A percentile compares a stretch with the other conserved stretches of the same genome.
Evolutionary conservation across 2,888 invertebrate genomes (phyloP).

Genomic region (Hypsopygia costalis): DNA sequence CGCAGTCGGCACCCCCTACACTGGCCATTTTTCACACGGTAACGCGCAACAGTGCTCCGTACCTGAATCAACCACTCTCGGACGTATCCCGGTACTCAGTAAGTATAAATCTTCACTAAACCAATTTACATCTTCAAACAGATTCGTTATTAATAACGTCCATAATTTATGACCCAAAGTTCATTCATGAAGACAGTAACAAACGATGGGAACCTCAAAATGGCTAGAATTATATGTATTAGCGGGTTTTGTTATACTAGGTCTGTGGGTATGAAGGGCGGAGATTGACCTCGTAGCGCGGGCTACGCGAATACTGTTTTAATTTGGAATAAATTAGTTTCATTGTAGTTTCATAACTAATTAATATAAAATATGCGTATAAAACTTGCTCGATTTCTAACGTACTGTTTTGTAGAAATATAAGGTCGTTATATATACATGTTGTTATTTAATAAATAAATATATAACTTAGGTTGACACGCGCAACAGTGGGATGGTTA

Average conservation of each 20-base stretch:
- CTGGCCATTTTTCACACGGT: conserved; percentile 53
- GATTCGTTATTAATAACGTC: conserved; percentile 10
- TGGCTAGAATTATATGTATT: conserved; percentile 35
- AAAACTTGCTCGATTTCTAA: too few relatives aligned
- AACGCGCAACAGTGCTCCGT: conserved; percentile 55
- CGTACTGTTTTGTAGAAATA: too few relatives aligned
- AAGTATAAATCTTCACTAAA: conserved; percentile 35
- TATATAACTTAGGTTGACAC: too few relatives aligned
- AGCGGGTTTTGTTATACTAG: conserved; percentile 33
- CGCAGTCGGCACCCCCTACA: conserved; percentile 55
- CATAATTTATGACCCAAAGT: conserved; percentile 13
- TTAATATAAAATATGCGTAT: too few relatives aligned
- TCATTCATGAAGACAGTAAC: conserved; percentile 38
- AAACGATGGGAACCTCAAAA: conserved; percentile 21
- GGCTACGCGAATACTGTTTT: conserved; percentile 20
- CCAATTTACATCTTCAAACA: conserved; percentile 7
- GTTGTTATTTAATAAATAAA: too few relatives aligned
- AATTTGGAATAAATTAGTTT: conserved; percentile 9
- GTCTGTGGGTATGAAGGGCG: conserved; percentile 51
- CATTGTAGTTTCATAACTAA: too few relatives aligned
- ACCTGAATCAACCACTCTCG: conserved; percentile 41
- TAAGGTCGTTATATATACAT: too few relatives aligned
- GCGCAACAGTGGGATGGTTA: too few relatives aligned
- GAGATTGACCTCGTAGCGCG: conserved; percentile 45
- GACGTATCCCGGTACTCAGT: conserved; percentile 44